Evolutionary conservation across 2,113 vertebrate genomes (phyloP), one percentile per base, ranked within the genome.

Genomic region (Ovibos moschatus): DNA sequence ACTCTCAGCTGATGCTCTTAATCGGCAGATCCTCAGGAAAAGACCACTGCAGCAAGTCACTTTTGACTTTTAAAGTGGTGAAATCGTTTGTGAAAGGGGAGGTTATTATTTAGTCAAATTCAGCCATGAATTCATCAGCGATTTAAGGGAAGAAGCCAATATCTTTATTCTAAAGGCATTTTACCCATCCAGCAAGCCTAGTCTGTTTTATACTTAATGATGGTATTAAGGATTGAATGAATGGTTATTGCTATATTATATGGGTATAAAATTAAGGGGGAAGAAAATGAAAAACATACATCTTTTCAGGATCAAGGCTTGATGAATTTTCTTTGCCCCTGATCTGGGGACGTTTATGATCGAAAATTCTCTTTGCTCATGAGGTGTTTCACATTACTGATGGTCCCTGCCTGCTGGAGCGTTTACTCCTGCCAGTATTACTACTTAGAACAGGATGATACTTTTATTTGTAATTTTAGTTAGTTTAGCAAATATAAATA

Each of bases 401-500:
- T 17, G 58, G 19, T 78, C 74, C 17, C 45, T 57, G 27, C 47
- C 45, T 88, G 55, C 62, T 6, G 21, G 87, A 90, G 47, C 23
- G 95, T 96, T 89, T 74, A 45, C 8, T 84, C 60, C 11, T 71
- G 50, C 9, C 67, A 87, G 62, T 40, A 43, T 58, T 23, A 25
- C 88, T 82, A 64, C 50, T 85, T 64, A 5, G 57, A 81, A 87
- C 33, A 92, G 76, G 14, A 6, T 84, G 51, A 83, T 53, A 27
- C 30, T 67, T 92, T 89, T 50, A 28, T 71, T 84, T 55, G 58
- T 51, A 62, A 67, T 96, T 81, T 81, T 51, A 91, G 55, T 94
- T 58, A 62, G 19, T 58, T 95, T 55, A 27, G 21, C 82, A 96
- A 95, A 78, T 95, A 81, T 45, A 95, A 89, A 94, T n/a, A 87